phyloP scores from a whole-genome alignment of 2,113 vertebrate species.

The Rhinogobius similis region DNA sequence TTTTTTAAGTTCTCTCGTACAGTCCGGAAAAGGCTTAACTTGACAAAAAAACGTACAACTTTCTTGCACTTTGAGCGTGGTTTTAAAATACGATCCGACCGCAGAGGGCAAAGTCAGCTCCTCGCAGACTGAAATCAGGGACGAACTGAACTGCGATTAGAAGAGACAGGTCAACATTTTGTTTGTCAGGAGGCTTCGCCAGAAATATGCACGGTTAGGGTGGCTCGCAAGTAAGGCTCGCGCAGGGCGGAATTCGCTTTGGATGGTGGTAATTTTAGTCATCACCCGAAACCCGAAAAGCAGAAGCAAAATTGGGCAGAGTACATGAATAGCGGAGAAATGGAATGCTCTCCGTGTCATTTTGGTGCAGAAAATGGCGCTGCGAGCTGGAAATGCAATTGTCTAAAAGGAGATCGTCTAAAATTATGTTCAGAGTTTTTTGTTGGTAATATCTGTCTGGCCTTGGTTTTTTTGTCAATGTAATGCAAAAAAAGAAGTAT shows the following conservation, averaged over 20 bases:
- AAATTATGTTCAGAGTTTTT: no score
- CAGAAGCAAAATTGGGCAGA: background rate
- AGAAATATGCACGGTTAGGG: constrained; percentile 49
- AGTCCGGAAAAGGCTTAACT: no score
- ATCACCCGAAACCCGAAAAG: constrained; percentile 20
- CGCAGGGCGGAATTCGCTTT: constrained; percentile 41
- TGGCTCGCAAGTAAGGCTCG: constrained; percentile 44
- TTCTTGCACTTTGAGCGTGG: constrained; percentile 69
- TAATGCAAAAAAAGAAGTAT: no score
- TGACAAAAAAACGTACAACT: constrained; percentile 59
- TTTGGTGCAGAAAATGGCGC: background rate
- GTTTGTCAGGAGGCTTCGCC: constrained; percentile 48
- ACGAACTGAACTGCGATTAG: constrained; percentile 52
- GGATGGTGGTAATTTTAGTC: constrained; percentile 34
- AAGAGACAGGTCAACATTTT: constrained; percentile 62
- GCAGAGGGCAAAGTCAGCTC: constrained; percentile 57
- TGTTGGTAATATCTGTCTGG: no score
- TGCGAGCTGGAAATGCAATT: no score
- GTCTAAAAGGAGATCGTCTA: no score
- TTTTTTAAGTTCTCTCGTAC: no score
- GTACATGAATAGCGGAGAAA: background rate
- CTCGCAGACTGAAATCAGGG: constrained; percentile 49
- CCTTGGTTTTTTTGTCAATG: no score
- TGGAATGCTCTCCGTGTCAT: background rate
- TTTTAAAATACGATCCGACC: constrained; percentile 62